Base-by-base conservation (phyloP, 2,888 invertebrate species). In the Rhingia rostrata region DNA sequence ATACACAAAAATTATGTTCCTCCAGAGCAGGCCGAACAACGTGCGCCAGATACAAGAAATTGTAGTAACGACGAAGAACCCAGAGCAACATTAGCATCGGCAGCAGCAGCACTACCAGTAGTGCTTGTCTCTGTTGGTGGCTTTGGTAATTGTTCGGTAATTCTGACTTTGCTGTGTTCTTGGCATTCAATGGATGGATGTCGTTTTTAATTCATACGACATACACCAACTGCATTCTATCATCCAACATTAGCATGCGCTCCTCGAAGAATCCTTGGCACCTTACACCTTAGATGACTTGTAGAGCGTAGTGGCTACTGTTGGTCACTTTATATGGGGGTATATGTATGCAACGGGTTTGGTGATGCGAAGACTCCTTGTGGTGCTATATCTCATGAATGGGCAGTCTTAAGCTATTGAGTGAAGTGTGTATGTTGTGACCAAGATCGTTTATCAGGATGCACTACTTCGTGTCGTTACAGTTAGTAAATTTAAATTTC, bases 1-100 rank as follows among this genome's bases (percentile, higher is more conserved):
- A 51, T 7, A 22, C 37, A 72, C 58, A 72, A 72, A 64, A 41
- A 33, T 41, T 54, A 14, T 78, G 58, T 70, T 81, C 58, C 51
- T 61, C 49, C 6, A 54, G 53, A 22, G 22, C 22, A 22, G 22
- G 22, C 72, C 58, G 45, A 69, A 43, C 66, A 78, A 70, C 80
- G 80, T 66, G 66, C 80, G 79, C 74, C 84, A 84, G 74, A 75
- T 84, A 84, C 84, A 84, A 84, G 80, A 80, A 84, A 80, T 84
- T 74, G 84, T 80, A 84, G 84, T 74, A 80, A 54, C 78, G 41
- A 60, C 61, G 22, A 6, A 32, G 58, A 72, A 41, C 54, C 61
- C 53, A 78, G 67, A 60, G 58, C 67, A 83, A 67, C 69, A 64
- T 61, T 37, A 14, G 33, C 41, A 64, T 32, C 41, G 54, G 53